These are phyloP conservation scores for Acipenser oxyrinchus DNA, from an alignment of 2,797 vertebrate species.

Conservation along the genomic window DNA sequence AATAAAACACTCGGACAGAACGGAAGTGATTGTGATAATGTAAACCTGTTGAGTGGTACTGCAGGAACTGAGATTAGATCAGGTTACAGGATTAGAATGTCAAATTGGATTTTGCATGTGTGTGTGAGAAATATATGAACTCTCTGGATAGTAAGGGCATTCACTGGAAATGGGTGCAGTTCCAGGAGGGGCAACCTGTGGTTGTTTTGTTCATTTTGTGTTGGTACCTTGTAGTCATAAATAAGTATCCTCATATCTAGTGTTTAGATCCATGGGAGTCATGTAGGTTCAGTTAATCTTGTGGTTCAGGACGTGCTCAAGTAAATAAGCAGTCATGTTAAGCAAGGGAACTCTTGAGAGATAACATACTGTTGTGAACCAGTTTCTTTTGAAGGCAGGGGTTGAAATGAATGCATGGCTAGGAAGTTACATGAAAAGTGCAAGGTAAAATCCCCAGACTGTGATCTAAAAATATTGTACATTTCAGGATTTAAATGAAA, in stretches of 20 bases:
- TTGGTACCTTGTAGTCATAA: no score
- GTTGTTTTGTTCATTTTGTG: no score
- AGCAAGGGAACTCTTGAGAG: no score
- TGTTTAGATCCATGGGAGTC: no score
- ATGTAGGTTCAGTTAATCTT: conserved; percentile 33
- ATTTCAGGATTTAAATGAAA: no score
- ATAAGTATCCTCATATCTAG: no score
- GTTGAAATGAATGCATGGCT: conserved; percentile 46
- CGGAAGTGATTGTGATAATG: conserved; percentile 53
- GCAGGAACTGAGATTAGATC: conserved; percentile 35
- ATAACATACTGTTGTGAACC: conserved; percentile 2
- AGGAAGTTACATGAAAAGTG: conserved; percentile 53
- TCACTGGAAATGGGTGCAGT: no score
- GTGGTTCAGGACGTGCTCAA: conserved; percentile 22
- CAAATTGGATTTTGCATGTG: conserved; percentile 29
- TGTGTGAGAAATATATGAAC: conserved; percentile 7
- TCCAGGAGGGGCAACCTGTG: no score
- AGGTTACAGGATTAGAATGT: conserved; percentile 44
- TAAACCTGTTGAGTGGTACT: conserved; percentile 48
- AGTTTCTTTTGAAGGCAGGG: conserved; percentile 38
- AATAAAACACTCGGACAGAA: conserved; percentile 29
- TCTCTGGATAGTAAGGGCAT: no score
- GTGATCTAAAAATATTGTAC: no score
- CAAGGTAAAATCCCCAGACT: no score
- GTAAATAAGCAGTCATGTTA: conserved; percentile 13